Evolutionary conservation across 2,888 invertebrate genomes (phyloP), one percentile per base, ranked within the genome.

Genomic region (Plemyria rubiginata): DNA sequence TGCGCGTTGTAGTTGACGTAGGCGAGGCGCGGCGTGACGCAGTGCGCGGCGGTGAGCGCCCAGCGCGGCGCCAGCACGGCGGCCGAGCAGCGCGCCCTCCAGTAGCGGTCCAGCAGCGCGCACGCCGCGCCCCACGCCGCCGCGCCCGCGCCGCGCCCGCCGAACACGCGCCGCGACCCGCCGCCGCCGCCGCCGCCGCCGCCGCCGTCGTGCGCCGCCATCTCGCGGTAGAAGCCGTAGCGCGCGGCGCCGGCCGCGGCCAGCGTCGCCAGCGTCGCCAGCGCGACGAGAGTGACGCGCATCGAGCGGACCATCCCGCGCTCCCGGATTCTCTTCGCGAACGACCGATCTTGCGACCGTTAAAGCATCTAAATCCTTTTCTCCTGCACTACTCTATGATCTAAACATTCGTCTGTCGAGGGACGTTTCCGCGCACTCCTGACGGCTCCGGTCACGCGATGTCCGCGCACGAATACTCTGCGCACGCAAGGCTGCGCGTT

Each of bases 1-100:
- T 77, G 80, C 60, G 87, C 70, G 75, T 86, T 83, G 80, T 85
- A 88, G 74, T 80, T 79, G 57, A 89, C 81, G 80, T 85, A 87
- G 57, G 84, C 80, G 56, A 88, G 50, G 45, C 67, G 70, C 49
- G 86, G 70, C 13, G 81, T 60, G 12, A 87, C 78, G 76, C 91
- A 92, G 79, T 90, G 90, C 45, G 87, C 91, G 28, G 91, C 90
- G 29, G 91, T 90, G 58, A 92, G 79, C 74, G 71, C 88, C 90
- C 90, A 91, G 74, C 80, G 82, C 65, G 77, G 54, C 52, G 82
- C 70, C 67, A 92, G 66, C 66, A 86, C 82, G 8, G 85, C 65
- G 63, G 72, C 85, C 53, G 88, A 85, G 79, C 91, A 90, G 51
- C 84, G 78, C 75, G 82, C 62, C n/a, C 61, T 16, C 81, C 82